These are phyloP conservation scores for Pristionchus entomophagus DNA, from an alignment of 2,888 invertebrate genomes.

Conservation along the genomic window DNA sequence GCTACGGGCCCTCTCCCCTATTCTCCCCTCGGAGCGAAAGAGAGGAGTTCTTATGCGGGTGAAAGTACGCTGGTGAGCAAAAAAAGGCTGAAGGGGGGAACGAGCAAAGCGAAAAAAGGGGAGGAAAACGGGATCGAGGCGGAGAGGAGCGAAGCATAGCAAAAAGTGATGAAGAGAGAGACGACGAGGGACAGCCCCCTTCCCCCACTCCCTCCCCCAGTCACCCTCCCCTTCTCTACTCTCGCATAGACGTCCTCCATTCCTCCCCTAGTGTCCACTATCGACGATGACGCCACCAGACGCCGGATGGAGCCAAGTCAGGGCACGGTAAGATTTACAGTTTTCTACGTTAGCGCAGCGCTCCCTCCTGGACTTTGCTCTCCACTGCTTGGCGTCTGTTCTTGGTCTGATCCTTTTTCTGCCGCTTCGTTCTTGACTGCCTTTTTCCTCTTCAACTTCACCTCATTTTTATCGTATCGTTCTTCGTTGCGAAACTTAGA, in stretches of 20 bases:
- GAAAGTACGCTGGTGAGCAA: background rate
- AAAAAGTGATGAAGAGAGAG: slow-evolving; percentile 5
- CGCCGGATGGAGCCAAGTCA: background rate
- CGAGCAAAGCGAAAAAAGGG: background rate
- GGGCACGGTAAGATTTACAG: background rate
- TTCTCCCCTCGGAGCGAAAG: background rate
- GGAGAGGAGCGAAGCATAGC: background rate
- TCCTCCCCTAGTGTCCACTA: background rate
- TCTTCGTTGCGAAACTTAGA: background rate
- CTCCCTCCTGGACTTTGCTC: background rate
- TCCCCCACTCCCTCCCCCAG: background rate
- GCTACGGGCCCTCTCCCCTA: background rate
- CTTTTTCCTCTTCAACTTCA: background rate
- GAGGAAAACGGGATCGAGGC: background rate
- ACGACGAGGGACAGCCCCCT: slow-evolving; percentile 39
- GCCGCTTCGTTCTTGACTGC: background rate
- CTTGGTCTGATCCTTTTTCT: background rate
- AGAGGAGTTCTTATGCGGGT: background rate
- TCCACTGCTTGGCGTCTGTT: background rate
- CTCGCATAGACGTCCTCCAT: background rate
- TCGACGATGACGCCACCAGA: background rate
- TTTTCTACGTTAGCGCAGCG: background rate
- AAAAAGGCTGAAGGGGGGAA: background rate
- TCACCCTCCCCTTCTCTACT: background rate
- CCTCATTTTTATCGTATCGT: background rate